A percentile compares a stretch with the other conserved stretches of the same genome.
phyloP scores from a whole-genome alignment of 2,113 vertebrate genomes.

The Thamnophis sirtalis region DNA sequence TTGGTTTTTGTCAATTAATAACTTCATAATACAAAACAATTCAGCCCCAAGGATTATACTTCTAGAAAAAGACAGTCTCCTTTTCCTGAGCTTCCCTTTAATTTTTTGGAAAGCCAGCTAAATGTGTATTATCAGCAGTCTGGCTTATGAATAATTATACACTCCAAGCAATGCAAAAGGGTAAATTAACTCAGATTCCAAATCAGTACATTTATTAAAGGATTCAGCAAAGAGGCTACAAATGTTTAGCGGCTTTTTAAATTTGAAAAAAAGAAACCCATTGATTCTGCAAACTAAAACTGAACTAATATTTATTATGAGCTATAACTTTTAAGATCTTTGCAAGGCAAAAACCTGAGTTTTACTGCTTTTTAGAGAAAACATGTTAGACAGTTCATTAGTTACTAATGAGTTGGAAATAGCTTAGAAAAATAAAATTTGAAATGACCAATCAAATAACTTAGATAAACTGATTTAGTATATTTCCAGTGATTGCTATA shows the following conservation, averaged over 20 bases:
- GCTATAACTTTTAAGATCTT: background rate
- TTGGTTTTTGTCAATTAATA: background rate
- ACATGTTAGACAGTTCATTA: background rate
- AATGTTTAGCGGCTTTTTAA: background rate
- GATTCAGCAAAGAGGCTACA: background rate
- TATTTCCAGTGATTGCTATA: background rate
- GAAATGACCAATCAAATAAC: background rate
- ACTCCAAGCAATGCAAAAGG: background rate
- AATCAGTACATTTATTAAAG: conserved; percentile 10
- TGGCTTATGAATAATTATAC: background rate
- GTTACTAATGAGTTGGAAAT: background rate
- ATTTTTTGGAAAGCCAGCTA: background rate
- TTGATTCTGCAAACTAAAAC: background rate
- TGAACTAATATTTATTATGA: background rate
- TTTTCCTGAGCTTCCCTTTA: background rate
- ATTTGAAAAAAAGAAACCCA: background rate
- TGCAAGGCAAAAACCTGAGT: background rate
- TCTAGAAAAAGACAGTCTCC: background rate
- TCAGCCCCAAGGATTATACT: background rate
- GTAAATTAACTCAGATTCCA: background rate
- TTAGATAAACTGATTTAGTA: background rate
- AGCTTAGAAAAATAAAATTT: background rate
- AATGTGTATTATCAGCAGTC: background rate
- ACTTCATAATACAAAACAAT: background rate
- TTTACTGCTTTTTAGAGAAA: background rate